Conservation (phyloP, 2,888 invertebrate species). For the Laspeyria flexula region DNA sequence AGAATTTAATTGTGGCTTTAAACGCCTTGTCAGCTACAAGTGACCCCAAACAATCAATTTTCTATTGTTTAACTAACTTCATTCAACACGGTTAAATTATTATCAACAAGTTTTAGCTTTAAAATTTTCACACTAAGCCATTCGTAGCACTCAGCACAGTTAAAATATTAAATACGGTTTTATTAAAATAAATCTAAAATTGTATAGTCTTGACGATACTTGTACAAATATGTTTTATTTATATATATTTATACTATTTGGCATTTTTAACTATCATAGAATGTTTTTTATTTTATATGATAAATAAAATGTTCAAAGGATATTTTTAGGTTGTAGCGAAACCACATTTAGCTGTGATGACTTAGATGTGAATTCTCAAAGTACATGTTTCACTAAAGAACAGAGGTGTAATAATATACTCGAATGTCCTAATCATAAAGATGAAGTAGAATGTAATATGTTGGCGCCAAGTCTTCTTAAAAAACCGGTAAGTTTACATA, state of each 20-base stretch:
- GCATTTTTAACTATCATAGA: too few relatives aligned
- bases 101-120: too few relatives aligned
- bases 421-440: conserved; percentile 91
- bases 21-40: not conserved
- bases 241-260: too few relatives aligned
- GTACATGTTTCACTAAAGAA: conserved; percentile 88
- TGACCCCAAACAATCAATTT: not conserved
- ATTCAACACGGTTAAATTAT: too few relatives aligned
- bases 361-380: conserved; percentile 79
- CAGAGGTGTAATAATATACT: conserved; percentile 90
- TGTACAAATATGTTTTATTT: too few relatives aligned
- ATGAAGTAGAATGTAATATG: conserved; percentile 91
- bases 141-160: too few relatives aligned
- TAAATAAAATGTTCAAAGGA: too few relatives aligned
- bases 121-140: too few relatives aligned
- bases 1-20: not conserved
- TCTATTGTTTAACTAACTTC: not conserved
- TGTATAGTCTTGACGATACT: too few relatives aligned
- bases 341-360: conserved; percentile 90
- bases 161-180: too few relatives aligned
- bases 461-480: conserved; percentile 86
- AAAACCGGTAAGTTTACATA: conserved; percentile 70
- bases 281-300: too few relatives aligned
- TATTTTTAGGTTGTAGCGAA: conserved; percentile 89
- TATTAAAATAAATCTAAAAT: too few relatives aligned